A percentile compares a stretch with the other conserved stretches of the same genome.
Evolutionary conservation across 2,113 vertebrate species (phyloP).

Genomic region (Dipodomys merriami): DNA sequence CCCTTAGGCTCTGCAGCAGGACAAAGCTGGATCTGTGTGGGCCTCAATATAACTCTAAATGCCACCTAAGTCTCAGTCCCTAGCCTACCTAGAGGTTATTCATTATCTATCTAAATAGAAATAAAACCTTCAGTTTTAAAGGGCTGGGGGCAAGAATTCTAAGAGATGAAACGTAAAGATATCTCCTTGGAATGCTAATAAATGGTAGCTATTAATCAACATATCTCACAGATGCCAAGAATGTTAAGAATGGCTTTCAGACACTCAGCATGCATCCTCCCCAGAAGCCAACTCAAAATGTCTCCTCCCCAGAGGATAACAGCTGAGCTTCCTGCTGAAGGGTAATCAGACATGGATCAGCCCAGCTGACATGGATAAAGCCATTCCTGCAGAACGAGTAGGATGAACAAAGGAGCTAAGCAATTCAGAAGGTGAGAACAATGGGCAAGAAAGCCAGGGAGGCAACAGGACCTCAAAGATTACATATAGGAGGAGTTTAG

Average conservation of each 20-base stretch:
- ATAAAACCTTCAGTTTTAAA: not conserved
- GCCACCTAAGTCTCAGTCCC: not conserved
- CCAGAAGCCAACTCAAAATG: not conserved
- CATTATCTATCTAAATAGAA: not conserved
- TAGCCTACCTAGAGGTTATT: not conserved
- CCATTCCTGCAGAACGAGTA: not conserved
- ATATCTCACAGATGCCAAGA: not conserved
- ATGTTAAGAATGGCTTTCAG: conserved; percentile 39
- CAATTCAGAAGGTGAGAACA: not conserved
- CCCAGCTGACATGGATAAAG: not conserved
- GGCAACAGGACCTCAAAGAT: not conserved
- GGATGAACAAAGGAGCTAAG: not conserved
- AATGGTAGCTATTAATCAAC: not conserved
- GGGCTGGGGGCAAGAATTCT: conserved; percentile 6
- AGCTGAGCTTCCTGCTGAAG: not conserved
- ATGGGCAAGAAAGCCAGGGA: not conserved
- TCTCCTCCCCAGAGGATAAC: not conserved
- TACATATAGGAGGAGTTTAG: not conserved
- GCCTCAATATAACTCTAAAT: not conserved
- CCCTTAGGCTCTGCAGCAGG: not conserved
- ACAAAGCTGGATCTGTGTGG: not conserved
- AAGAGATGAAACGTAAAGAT: not conserved
- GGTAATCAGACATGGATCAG: not conserved
- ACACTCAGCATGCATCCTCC: conserved; percentile 45
- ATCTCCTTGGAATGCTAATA: not conserved